Base-by-base conservation (phyloP, 2,888 invertebrate genomes). In the Calliphora vomitoria region DNA sequence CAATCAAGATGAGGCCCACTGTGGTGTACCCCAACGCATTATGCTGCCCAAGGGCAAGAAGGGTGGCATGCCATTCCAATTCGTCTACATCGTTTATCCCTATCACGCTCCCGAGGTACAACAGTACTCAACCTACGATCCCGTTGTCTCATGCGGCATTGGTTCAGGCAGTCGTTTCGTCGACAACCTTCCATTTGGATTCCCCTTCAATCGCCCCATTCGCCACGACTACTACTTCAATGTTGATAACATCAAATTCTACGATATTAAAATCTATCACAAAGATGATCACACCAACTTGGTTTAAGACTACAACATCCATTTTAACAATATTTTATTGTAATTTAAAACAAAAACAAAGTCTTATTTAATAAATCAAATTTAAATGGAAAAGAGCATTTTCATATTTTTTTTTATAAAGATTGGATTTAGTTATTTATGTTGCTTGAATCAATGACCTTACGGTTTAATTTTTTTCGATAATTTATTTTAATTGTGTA, bases 171-270 rank as follows among this genome's bases (percentile, higher is more conserved):
- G 94, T 83, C 93, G 94, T 64, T 93, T 90, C 71, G 89, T 92
- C 31, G 92, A 93, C 82, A 62, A 88, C 85, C 95, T 95, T 92
- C 95, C 96, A 72, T 94, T 96, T 90, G 96, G 96, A 78, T 97
- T 95, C 94, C 97, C 97, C 89, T 95, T 97, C 92, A 97, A 97
- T 92, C 95, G 96, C 88, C 94, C 95, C 11, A 95, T 96, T 89
- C 94, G 95, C 66, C 92, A 92, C 79, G 94, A 95, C 53, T 93
- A 94, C 74, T 94, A 94, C 90, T 96, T 96, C 94, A 94, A 95
- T 90, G 95, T 95, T 38, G 95, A 96, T 8, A 97, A 97, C 94
- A 95, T 96, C 94, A 95, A 95, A 92, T 96, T 96, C 92, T 94
- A 96, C 88, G 96, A 96, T 88, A 94, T 95, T 0, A 94, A 94